Evolutionary conservation across 2,888 invertebrate species (phyloP).

Genomic region (Caenorhabditis wallacei): DNA sequence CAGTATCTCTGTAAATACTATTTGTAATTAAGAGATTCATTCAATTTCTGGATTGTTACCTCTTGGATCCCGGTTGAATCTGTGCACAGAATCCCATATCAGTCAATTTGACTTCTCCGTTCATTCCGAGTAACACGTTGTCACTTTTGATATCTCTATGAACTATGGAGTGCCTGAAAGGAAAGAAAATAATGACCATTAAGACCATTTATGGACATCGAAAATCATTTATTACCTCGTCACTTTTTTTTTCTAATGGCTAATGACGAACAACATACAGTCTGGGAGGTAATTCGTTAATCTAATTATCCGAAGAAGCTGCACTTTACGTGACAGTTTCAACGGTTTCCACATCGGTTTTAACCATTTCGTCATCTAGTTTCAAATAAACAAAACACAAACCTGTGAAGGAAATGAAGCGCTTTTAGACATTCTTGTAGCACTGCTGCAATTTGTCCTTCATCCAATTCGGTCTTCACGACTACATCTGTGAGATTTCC

Average conservation of each 20-base stretch:
- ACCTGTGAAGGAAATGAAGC: conserved; percentile 90
- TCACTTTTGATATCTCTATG: conserved; percentile 98
- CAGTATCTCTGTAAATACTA: conserved; percentile 70
- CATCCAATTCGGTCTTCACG: conserved; percentile 89
- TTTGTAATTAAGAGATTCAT: conserved; percentile 81
- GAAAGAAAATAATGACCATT: not conserved
- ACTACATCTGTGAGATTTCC: conserved; percentile 95
- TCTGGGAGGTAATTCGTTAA: conserved; percentile 20
- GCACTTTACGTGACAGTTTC: conserved; percentile 27
- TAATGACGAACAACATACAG: conserved; percentile 23
- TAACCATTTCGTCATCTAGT: not conserved
- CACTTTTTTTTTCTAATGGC: conserved; percentile 4
- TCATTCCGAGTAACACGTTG: conserved; percentile 94
- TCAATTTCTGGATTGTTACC: conserved; percentile 84
- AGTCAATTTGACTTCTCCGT: conserved; percentile 85
- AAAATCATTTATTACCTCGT: conserved; percentile 3
- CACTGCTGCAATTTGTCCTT: conserved; percentile 96
- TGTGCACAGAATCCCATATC: conserved; percentile 99
- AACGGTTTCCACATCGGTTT: not conserved
- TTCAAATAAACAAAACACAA: conserved; percentile 36
- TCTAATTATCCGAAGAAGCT: conserved; percentile 39
- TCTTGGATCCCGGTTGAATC: conserved; percentile 91
- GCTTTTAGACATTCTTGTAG: conserved; percentile 92
- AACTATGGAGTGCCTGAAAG: conserved; percentile 88
- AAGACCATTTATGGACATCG: conserved; percentile 7